A percentile compares a stretch with the other conserved stretches of the same genome.
phyloP scores from a whole-genome alignment of 2,888 invertebrate genomes.

The Periphyllus acericola region DNA sequence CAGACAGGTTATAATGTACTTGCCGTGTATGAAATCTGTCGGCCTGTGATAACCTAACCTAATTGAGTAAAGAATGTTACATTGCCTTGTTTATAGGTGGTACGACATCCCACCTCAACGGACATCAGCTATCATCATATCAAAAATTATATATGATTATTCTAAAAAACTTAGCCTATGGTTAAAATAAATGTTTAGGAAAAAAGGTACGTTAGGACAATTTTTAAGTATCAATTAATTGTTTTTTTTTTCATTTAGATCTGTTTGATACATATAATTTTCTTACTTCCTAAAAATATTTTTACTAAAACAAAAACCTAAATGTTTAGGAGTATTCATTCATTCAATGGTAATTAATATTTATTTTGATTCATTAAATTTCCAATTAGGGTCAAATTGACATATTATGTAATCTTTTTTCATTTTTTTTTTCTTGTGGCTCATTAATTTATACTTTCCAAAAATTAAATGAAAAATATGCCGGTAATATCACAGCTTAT shows the following conservation, averaged over 20 bases:
- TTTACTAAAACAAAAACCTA: background rate
- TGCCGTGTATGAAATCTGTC: slow-evolving; percentile 54
- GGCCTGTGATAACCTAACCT: slow-evolving; percentile 56
- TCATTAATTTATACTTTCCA: background rate
- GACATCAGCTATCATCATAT: slow-evolving; percentile 58
- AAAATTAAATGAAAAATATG: slow-evolving; percentile 24
- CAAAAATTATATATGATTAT: slow-evolving; percentile 56
- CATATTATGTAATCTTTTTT: slow-evolving; percentile 27
- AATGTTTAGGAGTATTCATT: slow-evolving; percentile 1
- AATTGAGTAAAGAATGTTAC: slow-evolving; percentile 61
- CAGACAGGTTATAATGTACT: slow-evolving; percentile 36
- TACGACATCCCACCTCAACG: slow-evolving; percentile 61
- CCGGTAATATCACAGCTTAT: slow-evolving; percentile 29
- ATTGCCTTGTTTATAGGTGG: slow-evolving; percentile 61
- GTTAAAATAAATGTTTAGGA: slow-evolving; percentile 59
- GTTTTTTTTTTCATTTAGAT: slow-evolving; percentile 55
- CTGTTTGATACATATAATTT: slow-evolving; percentile 40
- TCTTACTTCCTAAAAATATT: background rate
- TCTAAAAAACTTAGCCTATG: slow-evolving; percentile 51
- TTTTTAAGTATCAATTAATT: slow-evolving; percentile 56
- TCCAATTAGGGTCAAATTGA: background rate
- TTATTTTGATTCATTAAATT: slow-evolving; percentile 34
- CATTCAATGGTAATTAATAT: background rate
- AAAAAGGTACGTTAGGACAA: slow-evolving; percentile 57
- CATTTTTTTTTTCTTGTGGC: background rate